A percentile compares a stretch with the other conserved stretches of the same genome.
These are phyloP conservation scores for Iguana delicatissima DNA, from an alignment of 2,797 vertebrate species.

Conservation along the genomic window DNA sequence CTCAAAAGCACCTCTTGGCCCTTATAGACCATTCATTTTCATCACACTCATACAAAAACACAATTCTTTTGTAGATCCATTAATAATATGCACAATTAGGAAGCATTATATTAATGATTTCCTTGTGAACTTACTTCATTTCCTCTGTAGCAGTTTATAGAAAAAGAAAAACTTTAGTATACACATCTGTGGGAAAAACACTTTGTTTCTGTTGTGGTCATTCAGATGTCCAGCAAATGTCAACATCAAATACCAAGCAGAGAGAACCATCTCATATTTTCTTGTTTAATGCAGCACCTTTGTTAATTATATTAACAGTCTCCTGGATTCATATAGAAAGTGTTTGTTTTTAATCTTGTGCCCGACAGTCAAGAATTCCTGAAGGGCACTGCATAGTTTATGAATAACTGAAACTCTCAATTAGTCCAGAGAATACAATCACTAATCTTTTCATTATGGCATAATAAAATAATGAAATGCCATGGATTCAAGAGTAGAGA, in stretches of 20 bases:
- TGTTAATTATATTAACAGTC: neutral
- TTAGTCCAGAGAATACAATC: neutral
- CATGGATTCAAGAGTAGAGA: neutral
- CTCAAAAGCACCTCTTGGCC: too few relatives aligned
- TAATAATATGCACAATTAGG: neutral
- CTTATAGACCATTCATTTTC: neutral
- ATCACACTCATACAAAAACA: neutral
- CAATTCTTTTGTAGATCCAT: neutral
- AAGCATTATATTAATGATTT: neutral
- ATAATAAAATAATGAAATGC: slow-evolving; percentile 5
- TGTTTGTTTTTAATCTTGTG: neutral
- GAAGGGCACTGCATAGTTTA: neutral
- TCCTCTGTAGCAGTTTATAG: neutral
- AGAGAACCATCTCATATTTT: neutral
- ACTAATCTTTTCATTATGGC: slow-evolving; percentile 16
- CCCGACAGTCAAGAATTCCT: neutral
- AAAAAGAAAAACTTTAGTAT: neutral
- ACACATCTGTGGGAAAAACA: neutral
- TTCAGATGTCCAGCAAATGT: neutral
- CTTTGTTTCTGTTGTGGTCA: neutral
- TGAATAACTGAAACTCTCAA: neutral
- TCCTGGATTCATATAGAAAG: neutral
- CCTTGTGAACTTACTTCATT: neutral
- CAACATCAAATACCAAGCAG: neutral
- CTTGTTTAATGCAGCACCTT: neutral